These are phyloP conservation scores for Hafferia zeledoni DNA, from an alignment of 2,797 vertebrate genomes.

Conservation along the genomic window DNA sequence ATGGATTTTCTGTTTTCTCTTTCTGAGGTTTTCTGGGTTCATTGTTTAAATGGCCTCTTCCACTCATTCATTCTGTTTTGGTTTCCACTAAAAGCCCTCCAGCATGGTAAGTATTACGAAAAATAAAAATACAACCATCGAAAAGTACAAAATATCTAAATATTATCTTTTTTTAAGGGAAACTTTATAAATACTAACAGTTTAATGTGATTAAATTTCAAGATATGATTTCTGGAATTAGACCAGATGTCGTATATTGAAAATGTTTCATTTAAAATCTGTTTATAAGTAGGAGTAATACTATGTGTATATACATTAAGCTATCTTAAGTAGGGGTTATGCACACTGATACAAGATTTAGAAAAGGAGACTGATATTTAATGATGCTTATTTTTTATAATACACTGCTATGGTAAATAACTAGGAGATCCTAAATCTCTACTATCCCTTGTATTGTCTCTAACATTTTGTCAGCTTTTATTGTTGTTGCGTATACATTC, in stretches of 20 bases:
- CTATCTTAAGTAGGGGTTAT: neutral
- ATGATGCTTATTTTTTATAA: neutral
- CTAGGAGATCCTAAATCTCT: neutral
- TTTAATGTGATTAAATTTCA: neutral
- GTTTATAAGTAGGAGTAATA: neutral
- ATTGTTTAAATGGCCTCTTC: conserved; percentile 99
- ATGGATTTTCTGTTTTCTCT: conserved; percentile 85
- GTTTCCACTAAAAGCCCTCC: conserved; percentile 98
- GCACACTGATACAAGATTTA: neutral
- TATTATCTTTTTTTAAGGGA: neutral
- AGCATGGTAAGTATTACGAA: conserved; percentile 89
- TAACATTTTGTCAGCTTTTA: neutral
- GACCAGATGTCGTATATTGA: neutral
- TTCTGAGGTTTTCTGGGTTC: conserved; percentile 99
- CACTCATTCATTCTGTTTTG: conserved; percentile 99
- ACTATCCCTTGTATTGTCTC: neutral
- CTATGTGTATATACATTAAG: neutral
- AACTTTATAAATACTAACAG: neutral
- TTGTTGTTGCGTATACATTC: neutral
- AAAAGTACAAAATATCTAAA: neutral
- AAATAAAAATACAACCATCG: conserved; percentile 28
- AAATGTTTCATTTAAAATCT: neutral
- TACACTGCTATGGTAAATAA: neutral
- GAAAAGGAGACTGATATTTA: neutral
- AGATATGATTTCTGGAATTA: conserved; percentile 18